A percentile compares a stretch with the other conserved stretches of the same genome.
phyloP scores from a whole-genome alignment of 2,113 vertebrate species.

The Microcebus jonahi region DNA sequence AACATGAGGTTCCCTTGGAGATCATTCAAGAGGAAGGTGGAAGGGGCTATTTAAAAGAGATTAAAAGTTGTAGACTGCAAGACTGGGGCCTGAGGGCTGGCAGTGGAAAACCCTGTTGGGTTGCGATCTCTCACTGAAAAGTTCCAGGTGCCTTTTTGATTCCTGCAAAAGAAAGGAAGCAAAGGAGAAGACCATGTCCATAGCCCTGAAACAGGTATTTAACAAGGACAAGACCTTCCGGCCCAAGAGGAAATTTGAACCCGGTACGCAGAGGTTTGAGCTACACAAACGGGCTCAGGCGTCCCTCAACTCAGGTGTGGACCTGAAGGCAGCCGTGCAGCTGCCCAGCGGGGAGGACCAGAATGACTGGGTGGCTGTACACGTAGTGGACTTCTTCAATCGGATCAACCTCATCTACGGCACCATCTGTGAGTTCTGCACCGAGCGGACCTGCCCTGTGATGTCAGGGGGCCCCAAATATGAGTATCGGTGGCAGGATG shows the following conservation, averaged over 20 bases:
- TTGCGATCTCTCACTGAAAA: constrained; percentile 66
- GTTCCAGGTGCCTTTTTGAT: constrained; percentile 70
- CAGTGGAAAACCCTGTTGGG: constrained; percentile 61
- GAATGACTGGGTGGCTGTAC: constrained; percentile 92
- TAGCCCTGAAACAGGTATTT: constrained; percentile 91
- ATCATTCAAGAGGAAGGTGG: constrained; percentile 73
- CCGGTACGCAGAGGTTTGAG: constrained; percentile 92
- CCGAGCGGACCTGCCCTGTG: constrained; percentile 89
- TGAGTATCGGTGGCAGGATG: constrained; percentile 93
- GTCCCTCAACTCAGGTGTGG: constrained; percentile 88
- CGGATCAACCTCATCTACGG: constrained; percentile 93
- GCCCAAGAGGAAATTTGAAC: constrained; percentile 92
- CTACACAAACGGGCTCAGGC: constrained; percentile 91
- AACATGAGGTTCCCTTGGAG: constrained; percentile 69
- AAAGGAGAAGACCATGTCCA: constrained; percentile 86
- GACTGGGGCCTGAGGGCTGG: constrained; percentile 57
- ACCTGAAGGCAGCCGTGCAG: constrained; percentile 89
- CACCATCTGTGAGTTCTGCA: constrained; percentile 93
- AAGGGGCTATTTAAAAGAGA: constrained; percentile 56
- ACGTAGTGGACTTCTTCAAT: constrained; percentile 93
- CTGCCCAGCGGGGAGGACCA: constrained; percentile 89
- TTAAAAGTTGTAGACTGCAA: not conserved
- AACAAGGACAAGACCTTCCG: constrained; percentile 93
- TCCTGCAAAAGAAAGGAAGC: constrained; percentile 64
- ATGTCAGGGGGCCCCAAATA: constrained; percentile 93